Conservation (phyloP, 2,797 vertebrate species). For the Botia almorhae region DNA sequence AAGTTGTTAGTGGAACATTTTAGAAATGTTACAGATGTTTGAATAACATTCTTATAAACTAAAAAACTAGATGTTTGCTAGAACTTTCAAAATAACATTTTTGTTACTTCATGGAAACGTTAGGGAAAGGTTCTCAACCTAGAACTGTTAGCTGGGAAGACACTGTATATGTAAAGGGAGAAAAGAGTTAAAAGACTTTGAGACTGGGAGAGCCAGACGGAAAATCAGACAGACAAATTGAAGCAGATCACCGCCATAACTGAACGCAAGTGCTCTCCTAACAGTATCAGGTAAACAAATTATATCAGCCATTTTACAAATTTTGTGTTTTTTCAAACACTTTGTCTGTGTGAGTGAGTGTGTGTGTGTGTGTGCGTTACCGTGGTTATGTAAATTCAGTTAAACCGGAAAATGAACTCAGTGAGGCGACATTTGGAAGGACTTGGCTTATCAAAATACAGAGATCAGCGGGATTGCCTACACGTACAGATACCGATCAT, state of each 20-base stretch:
- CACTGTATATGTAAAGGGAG: background rate
- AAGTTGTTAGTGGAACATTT: no score
- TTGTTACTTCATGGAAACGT: no score
- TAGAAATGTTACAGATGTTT: no score
- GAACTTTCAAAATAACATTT: no score
- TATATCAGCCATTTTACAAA: constrained; percentile 25
- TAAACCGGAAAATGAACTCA: constrained; percentile 11
- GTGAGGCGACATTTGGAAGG: background rate
- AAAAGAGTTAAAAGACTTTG: background rate
- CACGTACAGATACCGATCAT: no score
- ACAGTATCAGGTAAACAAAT: constrained; percentile 37
- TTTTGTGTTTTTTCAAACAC: constrained; percentile 44
- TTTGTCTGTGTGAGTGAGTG: constrained; percentile 41
- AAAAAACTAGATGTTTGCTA: no score
- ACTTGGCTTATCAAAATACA: no score
- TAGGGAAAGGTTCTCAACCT: no score
- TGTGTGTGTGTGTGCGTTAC: background rate
- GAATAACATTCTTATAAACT: no score
- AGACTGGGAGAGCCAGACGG: constrained; percentile 2
- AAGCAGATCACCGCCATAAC: constrained; percentile 21
- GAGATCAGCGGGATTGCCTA: no score
- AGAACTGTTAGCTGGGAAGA: background rate
- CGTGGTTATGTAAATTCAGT: constrained; percentile 13
- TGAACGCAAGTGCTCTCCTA: constrained; percentile 11
- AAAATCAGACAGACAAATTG: background rate